phyloP scores from a whole-genome alignment of 2,113 vertebrate genomes.

The Nycticebus coucang region DNA sequence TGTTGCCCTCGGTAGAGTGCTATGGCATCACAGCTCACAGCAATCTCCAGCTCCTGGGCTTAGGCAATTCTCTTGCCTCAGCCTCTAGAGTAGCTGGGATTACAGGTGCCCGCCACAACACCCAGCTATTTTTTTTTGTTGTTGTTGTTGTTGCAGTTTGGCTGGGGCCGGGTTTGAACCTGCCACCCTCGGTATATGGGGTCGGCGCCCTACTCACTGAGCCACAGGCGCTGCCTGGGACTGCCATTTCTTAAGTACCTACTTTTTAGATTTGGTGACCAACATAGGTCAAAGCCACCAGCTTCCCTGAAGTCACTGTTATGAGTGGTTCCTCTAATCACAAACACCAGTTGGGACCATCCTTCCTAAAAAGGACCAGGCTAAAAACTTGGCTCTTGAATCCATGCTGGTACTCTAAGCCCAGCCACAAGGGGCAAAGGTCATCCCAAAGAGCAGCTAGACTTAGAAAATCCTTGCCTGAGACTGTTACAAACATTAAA shows the following conservation, averaged over 20 bases:
- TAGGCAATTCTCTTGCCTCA: too few relatives aligned
- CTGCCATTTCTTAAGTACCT: not conserved
- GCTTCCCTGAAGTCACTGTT: not conserved
- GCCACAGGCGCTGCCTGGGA: too few relatives aligned
- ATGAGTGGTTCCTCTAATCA: not conserved
- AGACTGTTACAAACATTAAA: not conserved
- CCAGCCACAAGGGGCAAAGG: not conserved
- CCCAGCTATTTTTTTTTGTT: too few relatives aligned
- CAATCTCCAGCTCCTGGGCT: too few relatives aligned
- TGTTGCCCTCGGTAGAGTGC: too few relatives aligned
- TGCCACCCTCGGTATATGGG: too few relatives aligned
- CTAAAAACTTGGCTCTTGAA: not conserved
- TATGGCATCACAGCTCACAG: too few relatives aligned
- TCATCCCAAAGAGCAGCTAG: not conserved
- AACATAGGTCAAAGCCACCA: not conserved
- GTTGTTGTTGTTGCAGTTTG: too few relatives aligned
- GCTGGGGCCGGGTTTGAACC: too few relatives aligned
- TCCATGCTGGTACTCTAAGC: not conserved
- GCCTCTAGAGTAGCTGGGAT: too few relatives aligned
- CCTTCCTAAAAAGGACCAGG: not conserved
- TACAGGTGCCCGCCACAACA: too few relatives aligned
- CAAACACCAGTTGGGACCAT: not conserved
- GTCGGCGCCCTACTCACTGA: too few relatives aligned
- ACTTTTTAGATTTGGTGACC: not conserved
- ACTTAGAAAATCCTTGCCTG: not conserved